Conservation (phyloP, 2,888 invertebrate genomes). For the Sarcophaga caerulescens region DNA sequence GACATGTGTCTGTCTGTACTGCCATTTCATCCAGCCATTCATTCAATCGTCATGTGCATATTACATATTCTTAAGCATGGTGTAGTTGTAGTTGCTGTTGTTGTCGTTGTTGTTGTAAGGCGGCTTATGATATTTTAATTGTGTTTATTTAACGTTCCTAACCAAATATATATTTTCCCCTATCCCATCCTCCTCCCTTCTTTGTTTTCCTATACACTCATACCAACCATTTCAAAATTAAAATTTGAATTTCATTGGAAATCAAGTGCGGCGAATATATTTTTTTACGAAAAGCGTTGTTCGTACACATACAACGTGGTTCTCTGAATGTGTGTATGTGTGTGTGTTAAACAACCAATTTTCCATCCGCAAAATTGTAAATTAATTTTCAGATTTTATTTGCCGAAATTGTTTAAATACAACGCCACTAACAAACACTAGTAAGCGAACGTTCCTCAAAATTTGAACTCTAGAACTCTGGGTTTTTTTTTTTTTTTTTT, state of each 20-base stretch:
- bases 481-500: background rate
- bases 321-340: background rate
- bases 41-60: conserved; percentile 39
- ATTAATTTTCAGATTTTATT: conserved; percentile 53
- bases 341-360: conserved; percentile 34
- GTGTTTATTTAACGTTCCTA: conserved; percentile 60
- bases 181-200: background rate
- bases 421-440: background rate
- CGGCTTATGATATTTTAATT: conserved; percentile 63
- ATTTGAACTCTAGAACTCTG: background rate
- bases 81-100: background rate
- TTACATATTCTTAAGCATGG: conserved; percentile 1
- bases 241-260: background rate
- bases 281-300: background rate
- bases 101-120: conserved; percentile 32
- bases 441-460: background rate
- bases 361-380: conserved; percentile 20
- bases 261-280: too few relatives aligned
- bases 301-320: too few relatives aligned
- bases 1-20: background rate
- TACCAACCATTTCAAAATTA: background rate
- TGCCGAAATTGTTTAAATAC: conserved; percentile 21
- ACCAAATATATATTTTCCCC: background rate
- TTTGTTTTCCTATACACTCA: background rate
- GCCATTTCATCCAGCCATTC: background rate